Evolutionary conservation across 2,113 vertebrate genomes (phyloP).

Genomic region (Cynocephalus volans): DNA sequence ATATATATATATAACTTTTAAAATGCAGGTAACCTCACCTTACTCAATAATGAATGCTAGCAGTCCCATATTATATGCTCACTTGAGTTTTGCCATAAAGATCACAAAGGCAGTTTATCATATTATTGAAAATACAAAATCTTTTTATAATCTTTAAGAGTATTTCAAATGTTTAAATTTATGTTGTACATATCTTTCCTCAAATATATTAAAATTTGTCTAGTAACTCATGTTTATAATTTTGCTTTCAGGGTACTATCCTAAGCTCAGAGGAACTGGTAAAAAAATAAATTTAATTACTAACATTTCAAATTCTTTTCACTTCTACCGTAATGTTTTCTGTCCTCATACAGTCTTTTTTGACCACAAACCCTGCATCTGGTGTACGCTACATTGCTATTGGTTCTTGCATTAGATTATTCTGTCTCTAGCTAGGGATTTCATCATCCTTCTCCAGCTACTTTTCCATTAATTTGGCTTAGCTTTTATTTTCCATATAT

Average conservation of each 20-base stretch:
- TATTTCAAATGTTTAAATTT: slow-evolving; percentile 57
- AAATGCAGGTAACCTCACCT: neutral
- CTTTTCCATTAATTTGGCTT: neutral
- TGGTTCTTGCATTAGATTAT: neutral
- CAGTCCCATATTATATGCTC: neutral
- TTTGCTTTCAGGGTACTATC: slow-evolving; percentile 72
- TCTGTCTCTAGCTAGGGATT: neutral
- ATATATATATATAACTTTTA: slow-evolving; percentile 9
- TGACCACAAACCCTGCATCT: neutral
- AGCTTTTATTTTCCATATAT: neutral
- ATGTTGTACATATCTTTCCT: neutral
- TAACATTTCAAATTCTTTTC: slow-evolving; percentile 55
- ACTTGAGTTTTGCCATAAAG: slow-evolving; percentile 6
- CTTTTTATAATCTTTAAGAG: slow-evolving; percentile 27
- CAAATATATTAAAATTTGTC: slow-evolving; percentile 55
- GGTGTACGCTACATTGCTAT: neutral
- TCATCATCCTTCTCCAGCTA: neutral
- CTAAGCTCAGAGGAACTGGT: slow-evolving; percentile 82
- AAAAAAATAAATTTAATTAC: slow-evolving; percentile 59
- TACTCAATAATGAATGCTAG: neutral
- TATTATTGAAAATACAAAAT: slow-evolving; percentile 1
- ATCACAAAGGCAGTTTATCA: slow-evolving; percentile 15
- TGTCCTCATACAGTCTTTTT: neutral
- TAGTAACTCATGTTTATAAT: slow-evolving; percentile 38
- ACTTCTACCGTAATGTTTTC: neutral